Conservation (phyloP, 53 echinoderm and acorn worm species). For the Hippasteria phrygiana region DNA sequence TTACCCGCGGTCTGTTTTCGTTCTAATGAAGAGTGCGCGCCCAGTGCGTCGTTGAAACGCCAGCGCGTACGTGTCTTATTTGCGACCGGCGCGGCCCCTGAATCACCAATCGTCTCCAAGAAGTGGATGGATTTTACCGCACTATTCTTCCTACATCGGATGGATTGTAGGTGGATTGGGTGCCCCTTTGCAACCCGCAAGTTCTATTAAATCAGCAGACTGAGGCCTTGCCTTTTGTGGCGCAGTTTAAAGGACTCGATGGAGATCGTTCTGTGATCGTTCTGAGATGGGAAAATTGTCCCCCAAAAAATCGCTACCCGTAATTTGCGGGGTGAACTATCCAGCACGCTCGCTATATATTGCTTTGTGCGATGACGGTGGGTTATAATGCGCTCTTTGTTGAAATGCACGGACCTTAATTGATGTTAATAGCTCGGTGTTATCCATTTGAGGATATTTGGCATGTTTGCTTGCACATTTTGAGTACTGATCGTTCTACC, state of each 20-base stretch:
- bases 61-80: conserved; percentile 36
- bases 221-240: neutral
- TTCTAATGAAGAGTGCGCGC: conserved; percentile 10
- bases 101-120: neutral
- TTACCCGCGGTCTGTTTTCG: conserved; percentile 25
- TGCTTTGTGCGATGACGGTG: neutral
- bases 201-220: neutral
- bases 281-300: neutral
- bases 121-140: neutral
- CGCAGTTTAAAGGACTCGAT: neutral
- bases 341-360: neutral
- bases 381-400: conserved; percentile 12
- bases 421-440: conserved; percentile 43
- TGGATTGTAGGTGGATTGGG: conserved; percentile 19
- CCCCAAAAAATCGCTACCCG: neutral
- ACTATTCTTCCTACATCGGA: neutral
- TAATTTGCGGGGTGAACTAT: neutral
- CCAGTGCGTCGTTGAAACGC: neutral
- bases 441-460: neutral
- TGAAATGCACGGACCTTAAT: conserved; percentile 35
- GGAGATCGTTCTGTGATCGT: neutral
- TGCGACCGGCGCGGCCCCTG: neutral
- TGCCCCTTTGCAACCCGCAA: neutral
- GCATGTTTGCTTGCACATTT: neutral
- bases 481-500: neutral